Base-by-base conservation (phyloP, 2,797 vertebrate genomes). In the Muscicapa comitata region DNA sequence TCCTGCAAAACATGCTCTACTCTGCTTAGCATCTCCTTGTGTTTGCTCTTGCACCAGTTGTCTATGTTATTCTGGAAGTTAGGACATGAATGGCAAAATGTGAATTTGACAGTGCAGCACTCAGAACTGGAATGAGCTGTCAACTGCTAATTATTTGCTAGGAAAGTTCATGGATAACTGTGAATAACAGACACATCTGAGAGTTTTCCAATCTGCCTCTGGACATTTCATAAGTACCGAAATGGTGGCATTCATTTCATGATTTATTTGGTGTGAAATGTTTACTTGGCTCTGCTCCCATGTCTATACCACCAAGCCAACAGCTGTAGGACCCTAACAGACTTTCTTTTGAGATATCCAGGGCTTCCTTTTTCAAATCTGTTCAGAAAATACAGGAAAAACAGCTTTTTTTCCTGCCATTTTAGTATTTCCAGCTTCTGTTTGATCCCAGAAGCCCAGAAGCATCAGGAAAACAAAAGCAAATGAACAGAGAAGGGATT, bases 231-330 rank as follows among this genome's bases (percentile, higher is more conserved):
- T 81, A 90, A 68, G 21, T 53, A 71, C 35, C 3, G 3, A 90
- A 93, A 85, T 35, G 26, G 51, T 13, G 35, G 31, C 43, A 63
- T 89, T 85, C 45, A 63, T 61, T 76, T 40, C 59, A 25, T 42
- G 48, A 79, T 94, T 90, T 86, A 84, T 90, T 90, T 76, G 42
- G 77, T 91, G 33, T 57, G 53, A 92, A 93, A 23, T 82, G 42
- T 93, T 95, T 95, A 63, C 48, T 94, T 87, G 71, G 53, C 88
- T 92, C 53, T 74, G 35, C 16, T 94, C 42, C 63, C 6, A 2
- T 2, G 0, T 71, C 50, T 68, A 0, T 61, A 87, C 43, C 24
- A 70, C 19, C 14, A 81, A 83, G 51, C 43, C 80, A 90, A 57
- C 29, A 85, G 45, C 38, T 76, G 48, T 21, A 84, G 48, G 25